Conservation (phyloP, 2,888 invertebrate genomes). For the Stomorhina lunata region DNA sequence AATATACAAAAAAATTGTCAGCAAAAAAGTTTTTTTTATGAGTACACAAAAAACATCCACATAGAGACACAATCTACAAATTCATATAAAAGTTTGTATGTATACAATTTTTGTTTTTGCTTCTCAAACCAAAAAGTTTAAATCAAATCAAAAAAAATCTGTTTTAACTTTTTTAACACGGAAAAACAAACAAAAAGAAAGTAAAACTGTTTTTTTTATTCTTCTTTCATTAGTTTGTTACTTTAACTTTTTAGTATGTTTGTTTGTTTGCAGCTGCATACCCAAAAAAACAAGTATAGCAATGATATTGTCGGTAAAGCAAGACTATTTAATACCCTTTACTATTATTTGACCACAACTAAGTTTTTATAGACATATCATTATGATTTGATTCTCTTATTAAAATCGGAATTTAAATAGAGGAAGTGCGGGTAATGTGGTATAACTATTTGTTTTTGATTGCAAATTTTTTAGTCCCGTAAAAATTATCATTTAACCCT, state of each 20-base stretch:
- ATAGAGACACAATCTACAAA: background rate
- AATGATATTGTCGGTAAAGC: too few relatives aligned
- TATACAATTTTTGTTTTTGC: background rate
- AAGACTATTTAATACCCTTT: too few relatives aligned
- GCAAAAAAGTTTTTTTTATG: conserved; percentile 9
- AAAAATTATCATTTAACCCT: too few relatives aligned
- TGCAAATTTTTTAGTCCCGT: too few relatives aligned
- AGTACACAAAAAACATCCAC: background rate
- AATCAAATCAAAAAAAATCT: conserved; percentile 32
- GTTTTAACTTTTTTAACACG: conserved; percentile 24
- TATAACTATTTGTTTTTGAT: too few relatives aligned
- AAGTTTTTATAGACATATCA: too few relatives aligned
- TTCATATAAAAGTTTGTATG: background rate
- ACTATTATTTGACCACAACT: too few relatives aligned
- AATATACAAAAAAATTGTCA: background rate
- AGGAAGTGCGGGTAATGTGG: too few relatives aligned
- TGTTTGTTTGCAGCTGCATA: conserved; percentile 52
- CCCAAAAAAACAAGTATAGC: background rate
- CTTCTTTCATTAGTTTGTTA: background rate
- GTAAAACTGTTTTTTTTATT: conserved; percentile 10
- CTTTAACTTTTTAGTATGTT: conserved; percentile 49
- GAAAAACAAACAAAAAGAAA: conserved; percentile 39
- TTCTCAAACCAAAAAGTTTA: conserved; percentile 16
- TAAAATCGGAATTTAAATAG: too few relatives aligned
- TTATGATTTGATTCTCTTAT: too few relatives aligned